Evolutionary conservation across 92 coral and sea anemone genomes (phyloP), one percentile per base, ranked within the genome.

Genomic region (Galaxea fascicularis): DNA sequence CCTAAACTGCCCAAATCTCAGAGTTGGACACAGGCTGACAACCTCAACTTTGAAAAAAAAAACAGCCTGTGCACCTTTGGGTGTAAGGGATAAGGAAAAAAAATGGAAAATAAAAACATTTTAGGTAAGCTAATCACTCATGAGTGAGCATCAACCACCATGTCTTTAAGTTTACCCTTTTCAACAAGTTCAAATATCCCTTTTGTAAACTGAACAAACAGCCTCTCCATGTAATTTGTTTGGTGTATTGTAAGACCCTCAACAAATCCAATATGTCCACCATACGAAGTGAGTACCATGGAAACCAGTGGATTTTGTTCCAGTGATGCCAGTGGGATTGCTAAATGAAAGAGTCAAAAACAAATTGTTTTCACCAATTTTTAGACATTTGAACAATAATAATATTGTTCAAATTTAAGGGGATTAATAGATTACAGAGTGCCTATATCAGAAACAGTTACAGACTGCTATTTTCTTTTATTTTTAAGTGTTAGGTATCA

Each of bases 261-360:
- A 3, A 94, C 73, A 75, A 94, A 94, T 10, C 92, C 98, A 77
- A 94, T 94, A 69, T 94, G 98, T 74, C 98, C 98, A 25, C 98
- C 98, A 69, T 89, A 90, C 8, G 95, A 88, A 16, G 98, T 94
- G 31, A 94, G 73, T 4, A 88, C 98, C 85, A 94, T 82, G 57
- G 91, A 81, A 64, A 94, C 87, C 51, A 94, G 82, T 4, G 98
- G 92, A 81, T 94, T 94, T 67, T 94, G 80, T 54, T 85, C 86
- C 60, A 94, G 65, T 6, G 93, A 84, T n/a, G 89, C 93, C n/a
- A 87, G 47, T 14, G 98, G 98, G 30, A 94, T 94, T 22, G 98
- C 98, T 94, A 90, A 56, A 57, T 47, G 29, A 25, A 18, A 35
- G 52, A 35, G 21, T 18, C 1, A 16, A 73, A 22, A 53, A 54